A percentile compares a stretch with the other conserved stretches of the same genome.
Evolutionary conservation across 2,797 vertebrate species (phyloP).

Genomic region (Eulemur albifrons): DNA sequence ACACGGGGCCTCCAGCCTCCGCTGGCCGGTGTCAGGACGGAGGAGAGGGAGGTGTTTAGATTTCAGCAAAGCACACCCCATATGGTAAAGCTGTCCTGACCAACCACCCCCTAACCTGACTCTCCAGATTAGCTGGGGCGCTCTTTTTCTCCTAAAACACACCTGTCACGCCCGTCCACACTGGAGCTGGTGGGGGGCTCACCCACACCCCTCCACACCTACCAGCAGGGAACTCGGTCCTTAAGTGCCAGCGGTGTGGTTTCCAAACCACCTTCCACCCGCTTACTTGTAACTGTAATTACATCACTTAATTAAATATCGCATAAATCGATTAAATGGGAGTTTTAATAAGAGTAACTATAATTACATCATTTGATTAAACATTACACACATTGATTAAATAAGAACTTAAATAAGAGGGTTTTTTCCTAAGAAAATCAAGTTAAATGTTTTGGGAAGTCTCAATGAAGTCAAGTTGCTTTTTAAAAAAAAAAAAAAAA

Average conservation of each 20-base stretch:
- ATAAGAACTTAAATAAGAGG: not conserved
- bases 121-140: not conserved
- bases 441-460: not conserved
- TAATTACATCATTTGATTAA: slow-evolving; percentile 38
- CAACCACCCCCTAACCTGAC: not conserved
- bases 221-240: rapidly evolving
- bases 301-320: not conserved
- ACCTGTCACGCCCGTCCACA: not conserved
- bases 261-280: not conserved
- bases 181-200: rapidly evolving
- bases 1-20: not conserved
- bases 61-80: not conserved
- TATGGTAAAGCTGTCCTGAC: not conserved
- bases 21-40: rapidly evolving
- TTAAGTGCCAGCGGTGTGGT: not conserved
- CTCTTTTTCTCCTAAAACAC: not conserved
- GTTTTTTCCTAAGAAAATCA: not conserved
- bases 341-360: not conserved
- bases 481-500: not conserved
- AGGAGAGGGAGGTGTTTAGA: rapidly evolving
- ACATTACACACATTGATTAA: not conserved
- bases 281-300: not conserved
- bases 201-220: not conserved
- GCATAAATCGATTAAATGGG: not conserved
- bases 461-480: not conserved